Conservation (phyloP, 2,797 vertebrate genomes). For the Halcyon badia region DNA sequence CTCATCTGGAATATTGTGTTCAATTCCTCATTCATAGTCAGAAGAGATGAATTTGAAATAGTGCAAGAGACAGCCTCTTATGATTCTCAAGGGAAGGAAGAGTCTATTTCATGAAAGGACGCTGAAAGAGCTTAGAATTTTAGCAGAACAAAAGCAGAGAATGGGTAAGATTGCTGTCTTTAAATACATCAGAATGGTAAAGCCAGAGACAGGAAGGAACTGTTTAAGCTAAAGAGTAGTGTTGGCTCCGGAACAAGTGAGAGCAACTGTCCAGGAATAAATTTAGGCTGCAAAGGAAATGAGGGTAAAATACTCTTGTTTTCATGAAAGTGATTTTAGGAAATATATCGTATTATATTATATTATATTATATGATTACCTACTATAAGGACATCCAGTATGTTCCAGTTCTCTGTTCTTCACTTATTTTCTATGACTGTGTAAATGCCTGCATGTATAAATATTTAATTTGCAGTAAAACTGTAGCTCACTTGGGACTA, state of each 20-base stretch:
- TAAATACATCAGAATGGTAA: constrained; percentile 63
- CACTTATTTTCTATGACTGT: background rate
- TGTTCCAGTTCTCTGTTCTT: background rate
- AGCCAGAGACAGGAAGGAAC: constrained; percentile 66
- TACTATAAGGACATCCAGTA: background rate
- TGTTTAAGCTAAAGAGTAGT: constrained; percentile 62
- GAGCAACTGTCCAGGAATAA: constrained; percentile 61
- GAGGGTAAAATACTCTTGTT: background rate
- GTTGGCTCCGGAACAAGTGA: constrained; percentile 52
- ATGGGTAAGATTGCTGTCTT: constrained; percentile 46
- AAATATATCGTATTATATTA: background rate
- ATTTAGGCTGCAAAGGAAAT: constrained; percentile 43
- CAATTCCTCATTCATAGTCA: constrained; percentile 58
- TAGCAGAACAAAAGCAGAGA: constrained; percentile 56
- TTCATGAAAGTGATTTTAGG: background rate
- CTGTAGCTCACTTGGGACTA: background rate
- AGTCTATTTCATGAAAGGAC: constrained; percentile 50
- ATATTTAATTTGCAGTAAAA: constrained; percentile 49
- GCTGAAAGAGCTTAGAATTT: constrained; percentile 42
- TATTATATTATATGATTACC: background rate
- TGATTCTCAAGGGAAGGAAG: constrained; percentile 54
- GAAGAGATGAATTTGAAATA: constrained; percentile 49
- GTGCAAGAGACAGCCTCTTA: background rate
- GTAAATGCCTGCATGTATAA: background rate
- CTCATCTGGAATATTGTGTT: constrained; percentile 63